Evolutionary conservation across 1,140 invertebrate species (phyloP).

Genomic region (Halyomorpha halys): DNA sequence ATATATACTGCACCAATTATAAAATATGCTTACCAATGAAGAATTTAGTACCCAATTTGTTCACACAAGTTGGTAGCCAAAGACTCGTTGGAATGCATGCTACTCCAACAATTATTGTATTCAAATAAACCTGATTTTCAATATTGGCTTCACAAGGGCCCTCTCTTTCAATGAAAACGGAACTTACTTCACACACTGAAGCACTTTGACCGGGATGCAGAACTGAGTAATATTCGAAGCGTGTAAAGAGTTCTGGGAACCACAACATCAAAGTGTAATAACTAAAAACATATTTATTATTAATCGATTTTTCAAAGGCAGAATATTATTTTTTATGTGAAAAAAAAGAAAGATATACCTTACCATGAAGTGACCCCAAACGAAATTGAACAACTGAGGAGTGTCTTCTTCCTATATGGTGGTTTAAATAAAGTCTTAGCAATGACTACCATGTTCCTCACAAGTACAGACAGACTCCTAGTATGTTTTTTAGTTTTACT

Average conservation of each 20-base stretch:
- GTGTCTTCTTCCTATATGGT: slow-evolving; percentile 56
- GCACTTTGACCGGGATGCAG: slow-evolving; percentile 48
- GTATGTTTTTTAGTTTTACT: slow-evolving; percentile 16
- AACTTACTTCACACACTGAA: slow-evolving; percentile 60
- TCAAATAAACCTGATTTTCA: slow-evolving; percentile 52
- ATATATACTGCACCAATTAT: not conserved
- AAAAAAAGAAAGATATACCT: slow-evolving; percentile 22
- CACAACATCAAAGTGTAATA: slow-evolving; percentile 75
- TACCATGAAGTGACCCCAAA: slow-evolving; percentile 61
- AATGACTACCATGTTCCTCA: slow-evolving; percentile 52
- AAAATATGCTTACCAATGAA: slow-evolving; percentile 48
- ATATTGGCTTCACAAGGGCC: slow-evolving; percentile 48
- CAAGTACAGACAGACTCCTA: slow-evolving; percentile 36
- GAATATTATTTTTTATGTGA: too few species aligned
- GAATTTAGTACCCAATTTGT: slow-evolving; percentile 59
- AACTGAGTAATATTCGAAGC: slow-evolving; percentile 58
- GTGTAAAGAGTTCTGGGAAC: slow-evolving; percentile 69
- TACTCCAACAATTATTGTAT: slow-evolving; percentile 59
- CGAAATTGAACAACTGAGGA: slow-evolving; percentile 61
- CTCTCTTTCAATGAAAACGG: slow-evolving; percentile 35
- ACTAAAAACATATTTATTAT: slow-evolving; percentile 37
- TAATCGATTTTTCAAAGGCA: not conserved
- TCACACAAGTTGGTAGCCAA: slow-evolving; percentile 58
- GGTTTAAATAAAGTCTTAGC: slow-evolving; percentile 55
- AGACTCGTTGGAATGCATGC: slow-evolving; percentile 62